A percentile compares a stretch with the other conserved stretches of the same genome.
Evolutionary conservation across 2,888 invertebrate genomes (phyloP).

Genomic region (Argyresthia goedartella): DNA sequence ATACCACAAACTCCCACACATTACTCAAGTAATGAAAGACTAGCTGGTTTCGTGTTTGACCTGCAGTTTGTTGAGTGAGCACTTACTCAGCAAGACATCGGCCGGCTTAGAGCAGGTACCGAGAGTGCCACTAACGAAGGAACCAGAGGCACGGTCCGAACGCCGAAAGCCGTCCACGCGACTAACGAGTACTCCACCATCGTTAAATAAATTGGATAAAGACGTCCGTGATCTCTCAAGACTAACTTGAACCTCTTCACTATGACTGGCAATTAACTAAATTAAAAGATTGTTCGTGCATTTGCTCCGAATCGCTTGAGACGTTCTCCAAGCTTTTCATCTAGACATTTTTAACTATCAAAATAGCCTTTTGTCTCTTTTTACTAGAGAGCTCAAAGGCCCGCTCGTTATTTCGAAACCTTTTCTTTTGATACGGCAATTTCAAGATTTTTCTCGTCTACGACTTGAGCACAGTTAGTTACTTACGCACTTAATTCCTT

Average conservation of each 20-base stretch:
- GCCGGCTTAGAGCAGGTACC: no score
- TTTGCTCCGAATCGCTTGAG: conserved; percentile 37
- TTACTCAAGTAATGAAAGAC: no score
- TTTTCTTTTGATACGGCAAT: conserved; percentile 5
- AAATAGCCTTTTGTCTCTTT: conserved; percentile 15
- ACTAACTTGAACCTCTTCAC: conserved; percentile 62
- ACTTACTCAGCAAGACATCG: neutral
- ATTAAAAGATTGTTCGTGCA: conserved; percentile 67
- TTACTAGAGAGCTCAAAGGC: conserved; percentile 12
- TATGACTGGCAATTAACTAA: conserved; percentile 68
- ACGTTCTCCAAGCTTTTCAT: conserved; percentile 29
- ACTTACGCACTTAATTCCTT: neutral
- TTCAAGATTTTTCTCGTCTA: neutral
- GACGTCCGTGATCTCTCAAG: conserved; percentile 68
- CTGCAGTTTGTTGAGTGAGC: neutral
- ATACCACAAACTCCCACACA: no score
- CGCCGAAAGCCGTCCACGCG: conserved; percentile 1
- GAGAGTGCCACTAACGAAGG: neutral
- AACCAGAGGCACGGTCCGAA: neutral
- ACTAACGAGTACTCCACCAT: conserved; percentile 63
- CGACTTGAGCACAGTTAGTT: neutral
- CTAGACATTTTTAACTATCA: conserved; percentile 22
- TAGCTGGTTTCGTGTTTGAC: no score
- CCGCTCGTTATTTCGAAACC: conserved; percentile 16
- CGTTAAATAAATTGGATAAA: conserved; percentile 72